phyloP scores from a whole-genome alignment of 2,113 vertebrate species.

The Thryonomys swinderianus region DNA sequence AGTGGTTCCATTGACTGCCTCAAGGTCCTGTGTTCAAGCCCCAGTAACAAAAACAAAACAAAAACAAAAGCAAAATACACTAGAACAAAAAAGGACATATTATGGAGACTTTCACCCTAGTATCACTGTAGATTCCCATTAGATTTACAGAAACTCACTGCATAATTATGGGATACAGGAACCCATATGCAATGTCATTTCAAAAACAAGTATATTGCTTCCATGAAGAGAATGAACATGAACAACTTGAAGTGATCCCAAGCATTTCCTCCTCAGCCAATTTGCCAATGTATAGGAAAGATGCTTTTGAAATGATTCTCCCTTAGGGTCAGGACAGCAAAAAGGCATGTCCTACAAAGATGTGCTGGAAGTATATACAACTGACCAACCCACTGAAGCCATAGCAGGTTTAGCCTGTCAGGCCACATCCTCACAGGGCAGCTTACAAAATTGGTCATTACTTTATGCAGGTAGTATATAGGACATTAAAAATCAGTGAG shows the following conservation, averaged over 20 bases:
- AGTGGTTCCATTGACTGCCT: too few relatives aligned
- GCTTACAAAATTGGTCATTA: not conserved
- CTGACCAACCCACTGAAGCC: not conserved
- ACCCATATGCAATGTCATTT: constrained; percentile 3
- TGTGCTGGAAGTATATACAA: not conserved
- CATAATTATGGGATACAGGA: not conserved
- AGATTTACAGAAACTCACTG: not conserved
- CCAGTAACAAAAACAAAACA: not conserved
- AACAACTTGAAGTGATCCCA: not conserved
- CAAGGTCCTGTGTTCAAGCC: too few relatives aligned
- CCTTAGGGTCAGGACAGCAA: not conserved
- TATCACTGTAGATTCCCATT: not conserved
- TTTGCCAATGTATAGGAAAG: constrained; percentile 22
- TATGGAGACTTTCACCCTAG: not conserved
- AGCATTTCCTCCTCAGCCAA: constrained; percentile 22
- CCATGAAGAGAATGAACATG: not conserved
- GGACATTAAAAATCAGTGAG: not conserved
- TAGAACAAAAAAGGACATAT: not conserved
- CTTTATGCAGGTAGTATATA: not conserved
- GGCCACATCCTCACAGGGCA: not conserved
- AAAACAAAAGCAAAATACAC: not conserved
- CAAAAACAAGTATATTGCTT: constrained; percentile 36
- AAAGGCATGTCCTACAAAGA: not conserved
- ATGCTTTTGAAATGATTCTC: not conserved
- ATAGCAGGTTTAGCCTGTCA: not conserved